Conservation (phyloP, 1,140 invertebrate genomes). For the Semibalanus balanoides region DNA sequence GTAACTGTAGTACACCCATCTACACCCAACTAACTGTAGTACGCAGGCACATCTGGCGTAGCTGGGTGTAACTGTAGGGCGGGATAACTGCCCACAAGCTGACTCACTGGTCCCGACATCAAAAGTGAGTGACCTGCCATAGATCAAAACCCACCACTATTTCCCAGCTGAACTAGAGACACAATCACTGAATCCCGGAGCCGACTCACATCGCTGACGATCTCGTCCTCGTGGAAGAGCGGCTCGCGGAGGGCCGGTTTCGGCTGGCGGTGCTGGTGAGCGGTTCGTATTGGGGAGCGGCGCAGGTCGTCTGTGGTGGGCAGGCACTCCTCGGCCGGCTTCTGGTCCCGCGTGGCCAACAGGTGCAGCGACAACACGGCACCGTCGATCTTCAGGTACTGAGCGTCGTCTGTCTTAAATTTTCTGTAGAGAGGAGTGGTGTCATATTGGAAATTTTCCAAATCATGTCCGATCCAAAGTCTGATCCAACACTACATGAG, state of each 20-base stretch:
- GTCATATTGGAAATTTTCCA: too few species aligned
- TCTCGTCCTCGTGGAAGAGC: not conserved
- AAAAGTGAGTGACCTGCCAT: too few species aligned
- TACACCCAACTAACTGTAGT: too few species aligned
- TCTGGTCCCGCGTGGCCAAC: not conserved
- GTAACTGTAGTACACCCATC: too few species aligned
- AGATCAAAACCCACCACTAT: too few species aligned
- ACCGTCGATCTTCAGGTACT: not conserved
- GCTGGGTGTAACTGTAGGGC: too few species aligned
- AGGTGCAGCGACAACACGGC: not conserved
- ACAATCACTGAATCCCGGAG: not conserved
- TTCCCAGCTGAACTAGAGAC: too few species aligned
- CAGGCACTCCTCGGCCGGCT: not conserved
- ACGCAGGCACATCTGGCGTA: too few species aligned
- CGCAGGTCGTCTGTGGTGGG: not conserved
- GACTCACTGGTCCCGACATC: too few species aligned
- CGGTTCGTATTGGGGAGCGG: not conserved
- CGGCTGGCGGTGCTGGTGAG: not conserved
- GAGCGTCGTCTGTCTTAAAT: not conserved
- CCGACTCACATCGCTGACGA: not conserved
- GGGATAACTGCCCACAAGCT: too few species aligned
- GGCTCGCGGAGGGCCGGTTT: conserved; percentile 24
- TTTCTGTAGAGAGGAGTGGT: not conserved
- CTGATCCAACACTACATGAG: too few species aligned
- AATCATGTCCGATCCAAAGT: too few species aligned